A percentile compares a stretch with the other conserved stretches of the same genome.
Conservation (phyloP, 2,888 invertebrate genomes). For the Odontothrips loti region DNA sequence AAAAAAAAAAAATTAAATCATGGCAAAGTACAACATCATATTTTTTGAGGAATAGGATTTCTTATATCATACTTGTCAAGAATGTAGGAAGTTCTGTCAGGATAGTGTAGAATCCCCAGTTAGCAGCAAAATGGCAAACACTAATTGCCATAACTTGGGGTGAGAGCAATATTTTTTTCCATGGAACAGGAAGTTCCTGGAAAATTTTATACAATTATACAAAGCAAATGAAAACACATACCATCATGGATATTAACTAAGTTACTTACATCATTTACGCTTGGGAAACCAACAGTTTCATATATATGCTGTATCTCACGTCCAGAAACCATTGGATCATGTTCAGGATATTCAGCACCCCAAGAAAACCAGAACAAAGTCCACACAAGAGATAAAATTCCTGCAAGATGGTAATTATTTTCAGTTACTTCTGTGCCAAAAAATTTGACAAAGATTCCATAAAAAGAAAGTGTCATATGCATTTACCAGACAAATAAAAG, state of each 20-base stretch:
- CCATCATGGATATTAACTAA: not conserved
- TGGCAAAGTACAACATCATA: not conserved
- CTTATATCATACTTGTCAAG: constrained; percentile 43
- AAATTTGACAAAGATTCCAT: constrained; percentile 25
- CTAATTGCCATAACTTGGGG: constrained; percentile 46
- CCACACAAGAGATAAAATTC: not conserved
- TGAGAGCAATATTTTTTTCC: constrained; percentile 45
- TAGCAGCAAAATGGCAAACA: constrained; percentile 47
- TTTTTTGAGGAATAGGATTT: not conserved
- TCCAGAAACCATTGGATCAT: not conserved
- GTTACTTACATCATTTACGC: constrained; percentile 42
- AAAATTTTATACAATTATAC: constrained; percentile 29
- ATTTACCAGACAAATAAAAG: constrained; percentile 46
- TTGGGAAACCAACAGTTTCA: not conserved
- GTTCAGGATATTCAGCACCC: constrained; percentile 10
- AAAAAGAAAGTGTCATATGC: not conserved
- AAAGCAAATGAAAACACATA: constrained; percentile 26
- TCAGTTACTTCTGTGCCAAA: constrained; percentile 24
- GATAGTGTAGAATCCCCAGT: constrained; percentile 49
- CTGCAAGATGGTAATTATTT: not conserved
- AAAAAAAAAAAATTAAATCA: not conserved
- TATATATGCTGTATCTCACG: not conserved
- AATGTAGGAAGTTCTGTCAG: constrained; percentile 48
- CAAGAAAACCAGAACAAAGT: constrained; percentile 2
- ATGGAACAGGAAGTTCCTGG: constrained; percentile 43